Evolutionary conservation across 2,888 invertebrate species (phyloP), one percentile per base, ranked within the genome.

Genomic region (Aelia acuminata): DNA sequence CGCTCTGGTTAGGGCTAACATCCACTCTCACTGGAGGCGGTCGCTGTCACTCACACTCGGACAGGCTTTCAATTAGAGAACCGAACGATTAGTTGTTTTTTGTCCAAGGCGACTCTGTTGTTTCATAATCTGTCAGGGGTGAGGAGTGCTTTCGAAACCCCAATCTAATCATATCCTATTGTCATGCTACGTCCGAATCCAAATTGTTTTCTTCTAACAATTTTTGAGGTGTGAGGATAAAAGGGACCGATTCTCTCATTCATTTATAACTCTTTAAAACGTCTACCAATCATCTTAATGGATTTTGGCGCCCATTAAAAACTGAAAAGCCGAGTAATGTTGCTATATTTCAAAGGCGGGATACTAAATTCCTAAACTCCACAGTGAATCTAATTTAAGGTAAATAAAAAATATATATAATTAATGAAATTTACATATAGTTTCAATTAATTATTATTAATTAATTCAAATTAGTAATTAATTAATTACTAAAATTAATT

Each of bases 131-230:
- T 80, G 47, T 47, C 80, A 43, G 80, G 20, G 22, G 35, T 31
- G 63, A 70, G 63, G 63, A 70, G 63, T 20, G 80, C 80, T 80
- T 80, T 80, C 80, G 80, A 80, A 80, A 80, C n/a, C 63, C 18
- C 11, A 70, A 70, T 70, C 18, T 70, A 70, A 43, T 22, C n/a
- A n/a, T n/a, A 70, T 70, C 31, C 63, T 4, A 70, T 70, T 70
- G 63, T 70, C 63, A 70, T 70, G 31, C 31, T 70, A 35, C 63
- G 8, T 18, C 35, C 35, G 8, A 18, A 35, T 18, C 26, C 63
- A 70, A 35, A 70, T 70, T 70, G 63, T 35, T 70, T 70, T 70
- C 31, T 70, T 26, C 35, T 70, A 70, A 35, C 63, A 70, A 70
- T 70, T 35, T 70, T 10, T 7, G 18, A 35, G 18, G 63, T 35